phyloP scores from a whole-genome alignment of 2,113 vertebrate species.

The Odocoileus virginianus region DNA sequence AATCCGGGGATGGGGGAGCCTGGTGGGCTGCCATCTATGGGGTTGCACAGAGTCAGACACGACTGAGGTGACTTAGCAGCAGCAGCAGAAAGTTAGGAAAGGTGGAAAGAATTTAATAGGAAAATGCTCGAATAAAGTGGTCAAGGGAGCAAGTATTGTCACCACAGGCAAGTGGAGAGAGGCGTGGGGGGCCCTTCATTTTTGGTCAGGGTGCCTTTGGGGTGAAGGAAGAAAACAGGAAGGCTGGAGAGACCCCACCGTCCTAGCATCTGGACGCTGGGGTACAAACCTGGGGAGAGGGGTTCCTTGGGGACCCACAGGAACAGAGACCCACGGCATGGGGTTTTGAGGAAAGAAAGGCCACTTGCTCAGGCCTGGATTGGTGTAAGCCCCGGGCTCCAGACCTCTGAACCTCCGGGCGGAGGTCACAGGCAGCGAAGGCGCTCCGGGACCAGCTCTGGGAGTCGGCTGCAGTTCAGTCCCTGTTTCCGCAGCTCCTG shows the following conservation, averaged over 20 bases:
- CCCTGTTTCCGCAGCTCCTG: slow-evolving; percentile 30
- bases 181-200: neutral
- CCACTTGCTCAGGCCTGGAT: neutral
- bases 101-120: neutral
- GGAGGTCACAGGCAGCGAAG: neutral
- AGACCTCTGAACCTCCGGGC: neutral
- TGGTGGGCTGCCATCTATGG: too few species aligned
- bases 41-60: too few species aligned
- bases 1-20: too few species aligned
- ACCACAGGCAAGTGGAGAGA: neutral
- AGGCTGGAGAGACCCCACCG: neutral
- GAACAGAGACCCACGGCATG: neutral
- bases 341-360: neutral
- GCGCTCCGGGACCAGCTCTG: neutral
- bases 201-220: neutral
- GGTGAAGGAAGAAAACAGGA: neutral
- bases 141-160: neutral
- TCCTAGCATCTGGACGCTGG: neutral
- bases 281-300: neutral
- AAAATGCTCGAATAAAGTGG: neutral
- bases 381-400: neutral
- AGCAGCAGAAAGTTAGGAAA: neutral
- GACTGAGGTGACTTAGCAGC: too few species aligned
- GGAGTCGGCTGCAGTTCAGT: neutral
- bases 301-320: neutral